Base-by-base conservation (phyloP, 1,140 invertebrate genomes). In the Euglossa dilemma region DNA sequence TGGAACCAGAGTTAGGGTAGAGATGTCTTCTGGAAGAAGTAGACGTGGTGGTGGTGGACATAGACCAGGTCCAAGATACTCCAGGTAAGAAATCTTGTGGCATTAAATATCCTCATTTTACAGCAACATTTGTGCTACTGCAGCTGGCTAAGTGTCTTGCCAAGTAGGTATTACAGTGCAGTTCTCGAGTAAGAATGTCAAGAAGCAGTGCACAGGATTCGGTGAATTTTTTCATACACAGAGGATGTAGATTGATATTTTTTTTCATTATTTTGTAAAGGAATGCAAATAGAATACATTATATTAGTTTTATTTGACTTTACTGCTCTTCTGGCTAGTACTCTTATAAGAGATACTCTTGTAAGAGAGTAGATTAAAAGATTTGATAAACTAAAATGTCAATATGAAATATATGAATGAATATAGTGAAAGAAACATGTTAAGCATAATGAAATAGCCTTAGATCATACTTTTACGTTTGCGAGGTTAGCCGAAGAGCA, bases 11-110 rank as follows among this genome's bases (percentile, higher is more conserved):
- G 97, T 98, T 67, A 95, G 97, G 84, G 97, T 98, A 43, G 97
- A 98, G 93, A 98, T 98, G 97, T 98, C 97, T 1, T 98, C 97
- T 85, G 97, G 97, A 0, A 95, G 97, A 91, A 97, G 97, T 84
- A 94, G 97, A 74, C 95, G 97, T 84, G 96, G 97, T 70, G 95
- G 96, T 77, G 95, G 96, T 57, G 95, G 95, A 84, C 93, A 95
- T 52, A 95, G 94, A 82, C 91, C 93, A 50, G 93, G 93, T 73
- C 93, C 94, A 77, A 93, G 94, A 88, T 95, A 95, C 84, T 94
- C 94, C 75, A 95, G 95, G 95, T 96, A 91, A 93, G 92, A 83
- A 25, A 73, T 56, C 66, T 45, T n/a, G 64, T 47, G 11, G 45
- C 28, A 23, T 54, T 85, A 76, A 23, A 6, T 54, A 73, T 54